Evolutionary conservation across 1,140 invertebrate species (phyloP).

Genomic region (Solenopsis invicta): DNA sequence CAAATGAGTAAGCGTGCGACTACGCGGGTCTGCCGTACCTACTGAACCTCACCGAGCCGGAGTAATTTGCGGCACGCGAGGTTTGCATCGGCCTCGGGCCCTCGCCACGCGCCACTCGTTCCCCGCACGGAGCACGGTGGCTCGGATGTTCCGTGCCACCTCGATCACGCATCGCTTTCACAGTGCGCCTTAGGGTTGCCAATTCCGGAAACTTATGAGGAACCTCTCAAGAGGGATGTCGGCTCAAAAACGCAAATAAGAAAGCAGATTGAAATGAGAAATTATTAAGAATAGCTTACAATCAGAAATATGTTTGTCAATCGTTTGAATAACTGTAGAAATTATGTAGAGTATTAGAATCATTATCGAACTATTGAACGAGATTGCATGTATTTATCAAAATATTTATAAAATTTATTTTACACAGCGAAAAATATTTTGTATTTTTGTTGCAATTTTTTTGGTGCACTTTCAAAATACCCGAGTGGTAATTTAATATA

Average conservation of each 20-base stretch:
- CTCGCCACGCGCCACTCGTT: slow-evolving; percentile 78
- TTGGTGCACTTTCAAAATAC: too few species aligned
- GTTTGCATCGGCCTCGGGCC: slow-evolving; percentile 72
- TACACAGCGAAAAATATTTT: too few species aligned
- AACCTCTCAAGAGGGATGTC: neutral
- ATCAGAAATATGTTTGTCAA: neutral
- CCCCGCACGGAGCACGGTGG: slow-evolving; percentile 23
- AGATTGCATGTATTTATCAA: neutral
- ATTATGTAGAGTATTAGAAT: neutral
- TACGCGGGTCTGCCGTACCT: slow-evolving; percentile 72
- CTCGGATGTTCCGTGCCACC: slow-evolving; percentile 27
- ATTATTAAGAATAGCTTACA: neutral
- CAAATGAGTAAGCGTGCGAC: slow-evolving; percentile 76
- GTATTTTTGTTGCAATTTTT: too few species aligned
- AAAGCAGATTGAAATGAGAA: neutral
- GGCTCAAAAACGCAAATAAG: neutral
- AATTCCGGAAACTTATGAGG: neutral
- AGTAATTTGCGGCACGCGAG: slow-evolving; percentile 84
- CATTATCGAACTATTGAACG: neutral
- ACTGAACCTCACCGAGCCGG: slow-evolving; percentile 72
- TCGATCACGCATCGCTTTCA: slow-evolving; percentile 38
- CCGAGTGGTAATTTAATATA: too few species aligned
- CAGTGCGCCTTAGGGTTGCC: slow-evolving; percentile 3
- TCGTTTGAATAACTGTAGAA: neutral
- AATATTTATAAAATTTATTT: too few species aligned